These are phyloP conservation scores for Isaurus tuberculatus DNA, from an alignment of 92 coral and sea anemone genomes.

Conservation along the genomic window DNA sequence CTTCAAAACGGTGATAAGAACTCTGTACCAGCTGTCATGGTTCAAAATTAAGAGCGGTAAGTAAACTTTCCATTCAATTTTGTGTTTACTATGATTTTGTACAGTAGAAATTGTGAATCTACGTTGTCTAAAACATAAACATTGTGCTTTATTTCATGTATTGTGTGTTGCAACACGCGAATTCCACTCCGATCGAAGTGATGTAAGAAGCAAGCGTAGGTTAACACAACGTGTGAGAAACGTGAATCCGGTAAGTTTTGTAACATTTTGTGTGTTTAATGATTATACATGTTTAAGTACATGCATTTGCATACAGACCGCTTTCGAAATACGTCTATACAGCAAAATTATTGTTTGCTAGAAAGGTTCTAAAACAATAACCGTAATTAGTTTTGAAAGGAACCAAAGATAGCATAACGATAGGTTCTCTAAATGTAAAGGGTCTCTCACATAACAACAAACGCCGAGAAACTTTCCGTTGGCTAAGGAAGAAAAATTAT, in stretches of 20 bases:
- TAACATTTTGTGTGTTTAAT: background rate
- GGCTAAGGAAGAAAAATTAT: too few relatives aligned
- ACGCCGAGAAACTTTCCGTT: too few relatives aligned
- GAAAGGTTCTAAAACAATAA: too few relatives aligned
- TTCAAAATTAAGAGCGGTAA: conserved; percentile 14
- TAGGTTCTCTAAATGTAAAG: too few relatives aligned
- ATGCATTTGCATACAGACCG: too few relatives aligned
- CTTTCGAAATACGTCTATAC: too few relatives aligned
- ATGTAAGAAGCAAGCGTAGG: background rate
- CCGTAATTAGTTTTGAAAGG: too few relatives aligned
- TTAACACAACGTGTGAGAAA: background rate
- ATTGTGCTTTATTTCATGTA: background rate
- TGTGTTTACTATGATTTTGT: background rate
- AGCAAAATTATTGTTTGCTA: too few relatives aligned
- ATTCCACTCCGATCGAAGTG: background rate
- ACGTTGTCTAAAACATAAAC: conserved; percentile 27
- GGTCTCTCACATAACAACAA: too few relatives aligned
- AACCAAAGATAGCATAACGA: too few relatives aligned
- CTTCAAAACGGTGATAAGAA: background rate
- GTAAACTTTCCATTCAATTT: conserved; percentile 1
- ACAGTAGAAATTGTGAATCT: conserved; percentile 6
- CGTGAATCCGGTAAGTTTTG: background rate
- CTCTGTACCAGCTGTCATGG: background rate
- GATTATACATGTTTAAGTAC: too few relatives aligned
- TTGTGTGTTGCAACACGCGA: background rate